Evolutionary conservation across 2,888 invertebrate genomes (phyloP).

Genomic region (Melanotus villosus): DNA sequence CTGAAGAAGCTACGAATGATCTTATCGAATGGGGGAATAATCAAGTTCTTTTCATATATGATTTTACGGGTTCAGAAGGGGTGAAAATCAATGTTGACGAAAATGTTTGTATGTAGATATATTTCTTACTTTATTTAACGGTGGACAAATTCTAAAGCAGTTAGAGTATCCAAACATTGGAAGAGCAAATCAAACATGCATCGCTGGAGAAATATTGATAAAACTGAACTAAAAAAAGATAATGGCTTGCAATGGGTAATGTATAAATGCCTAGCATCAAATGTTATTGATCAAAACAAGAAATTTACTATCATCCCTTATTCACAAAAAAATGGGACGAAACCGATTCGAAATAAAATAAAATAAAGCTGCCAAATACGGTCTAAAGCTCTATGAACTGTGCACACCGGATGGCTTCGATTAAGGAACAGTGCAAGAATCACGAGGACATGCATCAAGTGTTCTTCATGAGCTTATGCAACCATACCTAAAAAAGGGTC

Average conservation of each 20-base stretch:
- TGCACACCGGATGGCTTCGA: constrained; percentile 5
- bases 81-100: constrained; percentile 3
- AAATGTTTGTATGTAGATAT: constrained; percentile 1
- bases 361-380: constrained; percentile 2
- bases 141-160: constrained; percentile 26
- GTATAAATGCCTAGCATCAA: constrained; percentile 8
- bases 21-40: constrained; percentile 7
- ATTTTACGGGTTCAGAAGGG: constrained; percentile 13
- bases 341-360: no score
- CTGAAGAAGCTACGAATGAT: constrained; percentile 14
- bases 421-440: constrained; percentile 12
- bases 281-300: constrained; percentile 26
- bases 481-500: neutral
- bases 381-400: constrained; percentile 12
- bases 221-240: constrained; percentile 22
- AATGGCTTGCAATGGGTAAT: constrained; percentile 26
- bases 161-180: constrained; percentile 7
- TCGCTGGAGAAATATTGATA: constrained; percentile 12
- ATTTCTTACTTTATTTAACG: constrained; percentile 20
- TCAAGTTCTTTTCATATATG: constrained; percentile 8
- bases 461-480: no score
- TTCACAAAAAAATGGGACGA: no score
- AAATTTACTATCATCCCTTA: no score
- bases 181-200: constrained; percentile 11
- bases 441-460: constrained; percentile 12